Conservation (phyloP, 2,888 invertebrate genomes). For the Drosophila heteroneura region DNA sequence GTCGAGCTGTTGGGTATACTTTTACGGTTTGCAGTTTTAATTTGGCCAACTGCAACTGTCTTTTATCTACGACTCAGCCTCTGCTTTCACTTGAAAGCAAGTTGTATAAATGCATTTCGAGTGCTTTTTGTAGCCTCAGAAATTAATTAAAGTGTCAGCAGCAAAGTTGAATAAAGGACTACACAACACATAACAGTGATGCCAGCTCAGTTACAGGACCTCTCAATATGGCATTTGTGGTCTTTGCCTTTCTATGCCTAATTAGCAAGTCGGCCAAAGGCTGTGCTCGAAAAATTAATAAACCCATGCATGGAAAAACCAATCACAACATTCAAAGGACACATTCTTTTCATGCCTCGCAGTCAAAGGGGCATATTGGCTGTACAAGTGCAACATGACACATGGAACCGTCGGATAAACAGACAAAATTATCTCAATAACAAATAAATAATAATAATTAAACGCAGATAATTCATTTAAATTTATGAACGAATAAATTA, state of each 20-base stretch:
- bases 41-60: constrained; percentile 61
- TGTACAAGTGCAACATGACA: constrained; percentile 15
- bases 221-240: constrained; percentile 49
- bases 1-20: constrained; percentile 35
- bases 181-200: constrained; percentile 9
- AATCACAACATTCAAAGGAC: constrained; percentile 65
- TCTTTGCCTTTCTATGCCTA: constrained; percentile 44
- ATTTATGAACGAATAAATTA: constrained; percentile 21
- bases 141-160: constrained; percentile 67
- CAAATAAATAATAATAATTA: constrained; percentile 27
- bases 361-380: constrained; percentile 34
- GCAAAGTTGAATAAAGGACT: constrained; percentile 64
- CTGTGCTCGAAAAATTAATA: constrained; percentile 43
- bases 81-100: background rate
- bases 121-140: constrained; percentile 46
- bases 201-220: constrained; percentile 23
- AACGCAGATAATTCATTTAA: background rate
- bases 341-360: constrained; percentile 14
- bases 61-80: constrained; percentile 29
- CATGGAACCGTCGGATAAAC: constrained; percentile 8
- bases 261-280: constrained; percentile 62
- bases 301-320: constrained; percentile 62
- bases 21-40: constrained; percentile 60
- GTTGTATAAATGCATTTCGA: constrained; percentile 53
- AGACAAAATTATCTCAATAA: constrained; percentile 16